These are phyloP conservation scores for Tiliacea citrago DNA, from an alignment of 2,888 invertebrate species.

Conservation along the genomic window DNA sequence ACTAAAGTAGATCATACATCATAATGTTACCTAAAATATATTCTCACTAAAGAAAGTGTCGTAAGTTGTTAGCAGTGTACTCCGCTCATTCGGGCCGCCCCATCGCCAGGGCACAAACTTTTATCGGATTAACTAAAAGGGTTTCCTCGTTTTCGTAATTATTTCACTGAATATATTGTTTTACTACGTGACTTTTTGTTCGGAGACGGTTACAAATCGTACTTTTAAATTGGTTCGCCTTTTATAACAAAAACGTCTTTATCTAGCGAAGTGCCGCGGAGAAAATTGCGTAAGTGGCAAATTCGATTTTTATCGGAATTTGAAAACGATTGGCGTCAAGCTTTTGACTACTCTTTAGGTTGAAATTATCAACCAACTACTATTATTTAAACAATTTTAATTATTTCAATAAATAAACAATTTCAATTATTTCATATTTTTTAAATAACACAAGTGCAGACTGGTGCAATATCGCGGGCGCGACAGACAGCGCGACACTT, in stretches of 20 bases:
- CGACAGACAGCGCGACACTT: too few relatives aligned
- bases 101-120: slow-evolving; percentile 73
- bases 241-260: slow-evolving; percentile 53
- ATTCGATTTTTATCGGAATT: slow-evolving; percentile 35
- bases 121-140: slow-evolving; percentile 79
- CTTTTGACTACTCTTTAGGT: slow-evolving; percentile 4
- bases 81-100: slow-evolving; percentile 59
- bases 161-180: slow-evolving; percentile 72
- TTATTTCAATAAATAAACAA: too few relatives aligned
- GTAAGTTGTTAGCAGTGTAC: slow-evolving; percentile 58
- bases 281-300: slow-evolving; percentile 33
- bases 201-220: slow-evolving; percentile 62
- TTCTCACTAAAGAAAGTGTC: background rate
- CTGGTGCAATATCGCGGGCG: too few relatives aligned
- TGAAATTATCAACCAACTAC: too few relatives aligned
- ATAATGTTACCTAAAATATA: slow-evolving; percentile 6
- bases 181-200: slow-evolving; percentile 68
- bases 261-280: slow-evolving; percentile 39
- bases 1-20: slow-evolving; percentile 12
- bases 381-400: too few relatives aligned
- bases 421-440: background rate
- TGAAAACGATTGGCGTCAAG: slow-evolving; percentile 5
- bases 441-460: too few relatives aligned
- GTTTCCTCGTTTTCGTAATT: slow-evolving; percentile 74
- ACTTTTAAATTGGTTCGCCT: slow-evolving; percentile 61